Evolutionary conservation across 2,888 invertebrate genomes (phyloP), one percentile per base, ranked within the genome.

Genomic region (Thymelicus acteon): DNA sequence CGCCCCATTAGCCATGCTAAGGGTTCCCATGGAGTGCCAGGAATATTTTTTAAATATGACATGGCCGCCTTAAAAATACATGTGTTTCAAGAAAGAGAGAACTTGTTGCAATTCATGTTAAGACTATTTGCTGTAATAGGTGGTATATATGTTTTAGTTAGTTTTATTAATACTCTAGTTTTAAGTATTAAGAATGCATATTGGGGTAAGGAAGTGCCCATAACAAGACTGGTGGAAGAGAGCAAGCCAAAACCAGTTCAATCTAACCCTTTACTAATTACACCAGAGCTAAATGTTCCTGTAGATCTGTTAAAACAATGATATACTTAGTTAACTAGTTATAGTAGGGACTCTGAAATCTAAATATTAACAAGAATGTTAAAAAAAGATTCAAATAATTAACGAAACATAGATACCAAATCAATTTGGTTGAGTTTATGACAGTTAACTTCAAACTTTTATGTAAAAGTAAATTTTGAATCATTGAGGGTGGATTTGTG

Each of bases 1-100:
- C 95, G 99, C 76, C 96, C 96, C 1, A 96, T 99, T 67, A 95
- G 93, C 74, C 94, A 94, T 72, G 73, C 81, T 0, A 85, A 87
- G 79, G 98, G 98, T 39, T 98, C 98, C 15, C 98, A 98, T 83
- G 99, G 99, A 0, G 96, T 98, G 24, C 98, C 99, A 0, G 99
- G 99, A 31, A 97, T 99, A 76, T 99, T 98, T 86, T 97, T 99
- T 79, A 98, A 98, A 87, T 99, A 99, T 86, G 98, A 99, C 81
- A 96, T 98, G 92, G 97, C 98, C 19, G 97, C 98, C 0, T 89
- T 99, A 60, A 97, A 97, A 92, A 96, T 99, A 7, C 95, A 95
- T 83, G 97, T 98, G 0, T 95, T 94, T 67, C 97, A 97, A 84
- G 96, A 97, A 82, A 94, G 96, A 72, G 97, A 98, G 77, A 95